Base-by-base conservation (phyloP, 2,888 invertebrate species). In the Cordilura impudica region DNA sequence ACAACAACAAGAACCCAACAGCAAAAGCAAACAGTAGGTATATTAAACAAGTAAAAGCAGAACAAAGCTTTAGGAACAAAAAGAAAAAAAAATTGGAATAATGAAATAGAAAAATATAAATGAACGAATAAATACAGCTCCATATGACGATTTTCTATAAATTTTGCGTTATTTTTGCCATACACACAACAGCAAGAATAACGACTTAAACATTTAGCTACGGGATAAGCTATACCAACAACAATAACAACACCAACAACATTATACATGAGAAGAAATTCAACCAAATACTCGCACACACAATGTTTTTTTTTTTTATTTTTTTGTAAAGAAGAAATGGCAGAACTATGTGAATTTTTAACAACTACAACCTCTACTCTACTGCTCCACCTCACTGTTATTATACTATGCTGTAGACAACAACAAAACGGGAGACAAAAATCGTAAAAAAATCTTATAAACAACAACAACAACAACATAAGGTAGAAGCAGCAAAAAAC, bases 61-160 rank as follows among this genome's bases (percentile, higher is more conserved):
- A n/a, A 39, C 35, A n/a, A 39, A 39, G 35, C 14, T 39, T n/a
- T 12, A 66, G 49, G 35, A 49, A 35, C 6, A 53, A 39, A 2
- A 53, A 39, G 35, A 35, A 35, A 35, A 61, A 61, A 39, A 61
- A 31, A 66, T 39, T 21, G 16, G n/a, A 21, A 35, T 56, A 49
- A 71, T 21, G 51, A 43, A 60, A 56, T 21, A 54, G 1, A 63
- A 66, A 23, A 35, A 66, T 26, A 54, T 35, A 47, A 49, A 70
- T 53, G 45, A 78, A 81, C 72, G 71, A 78, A 73, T 72, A 69
- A 72, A 54, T 35, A 43, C 73, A 72, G 70, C 69, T 76, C 58
- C 79, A 77, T 71, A 83, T 78, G 78, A 83, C 70, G 81, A 83
- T 83, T 83, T 84, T 84, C 85, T 84, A 86, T 85, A 85, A 84